Conservation (phyloP, 2,797 vertebrate species). For the Catharus ustulatus region DNA sequence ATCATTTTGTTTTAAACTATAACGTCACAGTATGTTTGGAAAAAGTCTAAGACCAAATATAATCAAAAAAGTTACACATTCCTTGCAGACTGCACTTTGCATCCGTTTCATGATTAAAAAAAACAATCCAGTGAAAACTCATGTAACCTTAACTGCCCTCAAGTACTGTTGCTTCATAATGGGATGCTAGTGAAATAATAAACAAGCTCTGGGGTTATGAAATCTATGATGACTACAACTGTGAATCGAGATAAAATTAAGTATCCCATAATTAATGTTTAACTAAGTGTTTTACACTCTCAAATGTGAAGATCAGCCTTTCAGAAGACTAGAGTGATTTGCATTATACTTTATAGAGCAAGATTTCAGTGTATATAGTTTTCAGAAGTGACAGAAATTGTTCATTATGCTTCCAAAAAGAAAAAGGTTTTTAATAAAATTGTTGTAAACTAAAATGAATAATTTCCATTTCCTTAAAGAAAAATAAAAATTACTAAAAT, state of each 20-base stretch:
- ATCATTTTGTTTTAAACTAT: background rate
- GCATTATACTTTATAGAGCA: background rate
- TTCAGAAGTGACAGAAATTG: background rate
- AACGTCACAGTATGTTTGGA: background rate
- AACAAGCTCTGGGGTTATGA: background rate
- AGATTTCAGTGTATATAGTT: background rate
- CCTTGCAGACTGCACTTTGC: background rate
- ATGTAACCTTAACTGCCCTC: background rate
- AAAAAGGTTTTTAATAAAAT: background rate
- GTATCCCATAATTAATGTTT: background rate
- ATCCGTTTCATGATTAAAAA: background rate
- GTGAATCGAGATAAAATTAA: conserved; percentile 6
- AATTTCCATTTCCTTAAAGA: background rate
- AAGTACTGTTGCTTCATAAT: background rate
- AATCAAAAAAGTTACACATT: background rate
- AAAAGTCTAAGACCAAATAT: background rate
- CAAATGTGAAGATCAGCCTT: background rate
- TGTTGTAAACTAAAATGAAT: background rate
- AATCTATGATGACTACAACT: background rate
- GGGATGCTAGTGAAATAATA: background rate
- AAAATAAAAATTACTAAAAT: background rate
- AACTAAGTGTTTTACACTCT: background rate
- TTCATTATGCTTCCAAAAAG: background rate
- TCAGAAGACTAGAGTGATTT: background rate
- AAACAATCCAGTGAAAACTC: background rate